Conservation (phyloP, 2,113 vertebrate genomes). For the Protobothrops flavoviridis region DNA sequence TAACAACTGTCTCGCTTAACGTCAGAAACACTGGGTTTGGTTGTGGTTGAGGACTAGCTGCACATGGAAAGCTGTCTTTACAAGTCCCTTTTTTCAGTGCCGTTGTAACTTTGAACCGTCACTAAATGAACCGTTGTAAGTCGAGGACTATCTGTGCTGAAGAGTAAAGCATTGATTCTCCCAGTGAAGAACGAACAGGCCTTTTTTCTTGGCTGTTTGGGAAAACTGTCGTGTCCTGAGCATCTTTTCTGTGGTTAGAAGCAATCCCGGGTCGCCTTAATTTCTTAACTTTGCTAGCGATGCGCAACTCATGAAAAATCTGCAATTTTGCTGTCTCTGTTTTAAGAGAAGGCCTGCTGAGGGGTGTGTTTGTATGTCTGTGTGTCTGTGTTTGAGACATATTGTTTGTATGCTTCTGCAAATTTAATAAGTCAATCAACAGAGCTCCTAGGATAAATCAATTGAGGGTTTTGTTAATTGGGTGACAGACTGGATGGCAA, state of each 20-base stretch:
- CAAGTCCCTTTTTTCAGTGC: no score
- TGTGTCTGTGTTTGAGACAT: not conserved
- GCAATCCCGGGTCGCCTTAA: not conserved
- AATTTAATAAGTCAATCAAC: not conserved
- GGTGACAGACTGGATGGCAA: not conserved
- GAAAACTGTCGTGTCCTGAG: not conserved
- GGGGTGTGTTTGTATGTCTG: not conserved
- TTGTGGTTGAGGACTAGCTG: no score
- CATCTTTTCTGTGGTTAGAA: not conserved
- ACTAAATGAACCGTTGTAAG: no score
- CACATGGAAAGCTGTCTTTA: no score
- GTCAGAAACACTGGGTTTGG: no score
- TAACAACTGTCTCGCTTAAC: no score
- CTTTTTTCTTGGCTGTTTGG: not conserved
- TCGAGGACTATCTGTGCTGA: no score
- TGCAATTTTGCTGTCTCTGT: not conserved
- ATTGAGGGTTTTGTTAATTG: not conserved
- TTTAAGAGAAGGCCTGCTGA: not conserved
- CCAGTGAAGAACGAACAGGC: no score
- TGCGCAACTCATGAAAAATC: not conserved
- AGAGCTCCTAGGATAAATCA: not conserved
- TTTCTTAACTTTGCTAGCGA: not conserved
- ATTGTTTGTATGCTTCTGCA: not conserved
- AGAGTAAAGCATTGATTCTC: no score
- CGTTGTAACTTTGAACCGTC: no score